These are phyloP conservation scores for Dunckerocampus dactyliophorus DNA, from an alignment of 2,113 vertebrate species.

Conservation along the genomic window DNA sequence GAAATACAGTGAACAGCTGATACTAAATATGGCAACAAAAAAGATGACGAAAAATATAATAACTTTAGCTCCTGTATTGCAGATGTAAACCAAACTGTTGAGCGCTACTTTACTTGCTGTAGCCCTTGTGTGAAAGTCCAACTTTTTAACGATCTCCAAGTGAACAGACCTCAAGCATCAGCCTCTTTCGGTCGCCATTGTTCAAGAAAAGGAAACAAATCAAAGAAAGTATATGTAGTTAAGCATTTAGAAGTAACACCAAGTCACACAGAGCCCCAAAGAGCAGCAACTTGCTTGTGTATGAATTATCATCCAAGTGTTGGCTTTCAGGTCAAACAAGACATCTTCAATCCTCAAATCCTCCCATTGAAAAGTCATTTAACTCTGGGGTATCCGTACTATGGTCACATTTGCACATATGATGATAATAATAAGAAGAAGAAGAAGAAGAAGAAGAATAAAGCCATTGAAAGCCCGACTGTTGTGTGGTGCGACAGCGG, in stretches of 20 bases:
- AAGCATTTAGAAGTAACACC: constrained; percentile 9
- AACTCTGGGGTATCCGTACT: neutral
- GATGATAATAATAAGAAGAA: too few relatives aligned
- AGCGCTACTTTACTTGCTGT: too few relatives aligned
- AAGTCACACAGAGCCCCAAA: constrained; percentile 7
- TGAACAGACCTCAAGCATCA: too few relatives aligned
- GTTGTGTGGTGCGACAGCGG: neutral
- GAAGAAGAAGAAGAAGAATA: neutral
- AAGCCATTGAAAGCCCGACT: neutral
- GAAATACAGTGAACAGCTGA: too few relatives aligned
- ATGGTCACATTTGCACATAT: too few relatives aligned
- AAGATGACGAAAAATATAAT: too few relatives aligned
- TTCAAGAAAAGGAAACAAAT: constrained; percentile 5
- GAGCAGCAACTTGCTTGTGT: neutral
- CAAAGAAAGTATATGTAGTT: constrained; percentile 10
- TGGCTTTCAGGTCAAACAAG: constrained; percentile 12
- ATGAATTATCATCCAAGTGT: neutral
- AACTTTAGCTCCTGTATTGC: too few relatives aligned
- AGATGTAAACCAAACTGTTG: too few relatives aligned
- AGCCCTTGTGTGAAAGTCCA: too few relatives aligned
- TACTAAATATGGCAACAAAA: too few relatives aligned
- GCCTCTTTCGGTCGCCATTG: constrained; percentile 22
- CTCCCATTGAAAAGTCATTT: neutral
- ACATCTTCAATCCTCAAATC: constrained; percentile 1
- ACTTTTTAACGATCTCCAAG: too few relatives aligned